phyloP scores from a whole-genome alignment of 2,113 vertebrate species.

The Ranitomeya imitator region DNA sequence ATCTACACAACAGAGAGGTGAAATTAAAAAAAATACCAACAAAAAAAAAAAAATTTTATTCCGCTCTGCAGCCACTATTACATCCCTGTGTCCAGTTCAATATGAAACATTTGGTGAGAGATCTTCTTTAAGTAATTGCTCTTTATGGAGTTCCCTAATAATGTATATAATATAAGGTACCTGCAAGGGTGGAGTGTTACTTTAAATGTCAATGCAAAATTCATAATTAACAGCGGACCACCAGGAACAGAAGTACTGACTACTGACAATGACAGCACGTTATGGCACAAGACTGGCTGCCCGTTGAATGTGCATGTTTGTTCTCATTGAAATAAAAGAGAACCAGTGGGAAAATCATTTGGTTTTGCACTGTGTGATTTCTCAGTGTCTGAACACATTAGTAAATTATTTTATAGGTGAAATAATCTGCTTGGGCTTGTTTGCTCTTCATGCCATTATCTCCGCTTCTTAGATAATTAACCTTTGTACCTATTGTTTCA shows the following conservation, averaged over 20 bases:
- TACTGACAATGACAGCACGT: neutral
- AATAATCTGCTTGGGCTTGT: slow-evolving; percentile 29
- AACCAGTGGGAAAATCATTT: slow-evolving; percentile 10
- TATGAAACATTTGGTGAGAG: no score
- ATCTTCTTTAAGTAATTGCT: neutral
- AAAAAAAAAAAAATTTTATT: no score
- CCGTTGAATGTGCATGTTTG: neutral
- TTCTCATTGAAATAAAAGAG: neutral
- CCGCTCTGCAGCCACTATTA: no score
- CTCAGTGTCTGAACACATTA: slow-evolving; percentile 39
- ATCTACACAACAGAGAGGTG: no score
- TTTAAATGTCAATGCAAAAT: neutral
- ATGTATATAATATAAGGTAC: neutral
- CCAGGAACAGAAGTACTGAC: neutral
- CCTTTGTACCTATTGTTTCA: slow-evolving; percentile 44
- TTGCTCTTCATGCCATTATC: slow-evolving; percentile 34
- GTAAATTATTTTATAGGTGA: slow-evolving; percentile 32
- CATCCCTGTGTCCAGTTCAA: no score
- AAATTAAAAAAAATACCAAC: no score
- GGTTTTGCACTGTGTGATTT: neutral
- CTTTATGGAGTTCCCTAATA: neutral
- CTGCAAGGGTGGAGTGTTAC: neutral
- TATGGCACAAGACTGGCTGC: neutral
- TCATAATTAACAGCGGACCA: neutral
- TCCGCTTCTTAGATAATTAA: slow-evolving; percentile 44